Conservation (phyloP, 2,888 invertebrate genomes). For the Drosophila lutescens region DNA sequence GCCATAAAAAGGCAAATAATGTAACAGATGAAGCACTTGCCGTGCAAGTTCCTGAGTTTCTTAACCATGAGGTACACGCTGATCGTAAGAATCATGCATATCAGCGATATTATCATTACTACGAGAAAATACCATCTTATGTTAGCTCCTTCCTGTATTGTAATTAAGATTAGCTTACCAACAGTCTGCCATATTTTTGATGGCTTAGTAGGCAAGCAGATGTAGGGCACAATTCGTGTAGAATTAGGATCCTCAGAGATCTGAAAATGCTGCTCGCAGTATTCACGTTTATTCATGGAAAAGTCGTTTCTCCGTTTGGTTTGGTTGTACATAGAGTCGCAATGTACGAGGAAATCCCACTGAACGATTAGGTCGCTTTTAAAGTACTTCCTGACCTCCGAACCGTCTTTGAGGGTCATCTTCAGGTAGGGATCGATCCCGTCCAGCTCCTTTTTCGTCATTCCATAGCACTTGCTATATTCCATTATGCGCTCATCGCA, state of each 20-base stretch:
- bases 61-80: constrained; percentile 88
- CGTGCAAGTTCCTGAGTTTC: constrained; percentile 89
- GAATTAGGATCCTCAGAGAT: neutral
- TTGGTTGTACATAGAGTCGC: neutral
- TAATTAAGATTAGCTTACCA: neutral
- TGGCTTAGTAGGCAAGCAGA: neutral
- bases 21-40: constrained; percentile 90
- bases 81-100: constrained; percentile 87
- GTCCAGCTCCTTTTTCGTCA: neutral
- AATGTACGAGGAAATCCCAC: neutral
- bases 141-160: neutral
- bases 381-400: neutral
- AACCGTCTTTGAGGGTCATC: neutral
- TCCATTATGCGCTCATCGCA: neutral
- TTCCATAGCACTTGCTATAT: neutral
- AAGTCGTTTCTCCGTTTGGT: neutral
- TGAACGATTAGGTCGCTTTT: neutral
- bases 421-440: neutral
- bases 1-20: constrained; percentile 87
- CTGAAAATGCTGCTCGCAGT: neutral
- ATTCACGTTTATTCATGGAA: neutral
- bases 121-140: neutral
- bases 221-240: neutral
- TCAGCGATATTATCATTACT: constrained; percentile 85
- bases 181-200: neutral